Percentiles rank a stretch among this genome's conserved stretches.
Conservation (phyloP, 2,888 invertebrate species). For the Punctoribates punctum region DNA sequence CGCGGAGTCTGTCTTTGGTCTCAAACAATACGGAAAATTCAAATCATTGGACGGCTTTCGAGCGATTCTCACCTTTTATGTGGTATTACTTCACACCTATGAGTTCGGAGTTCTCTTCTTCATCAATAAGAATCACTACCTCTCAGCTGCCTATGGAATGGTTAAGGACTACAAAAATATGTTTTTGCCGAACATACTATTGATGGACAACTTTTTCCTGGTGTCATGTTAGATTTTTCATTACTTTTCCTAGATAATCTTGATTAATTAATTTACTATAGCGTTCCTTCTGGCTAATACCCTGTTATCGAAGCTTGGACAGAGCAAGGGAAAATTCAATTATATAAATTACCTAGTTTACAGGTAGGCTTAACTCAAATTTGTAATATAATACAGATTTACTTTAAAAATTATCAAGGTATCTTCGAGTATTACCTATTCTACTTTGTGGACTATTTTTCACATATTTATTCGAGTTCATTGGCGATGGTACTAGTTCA, state of each 20-base stretch:
- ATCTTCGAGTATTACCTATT: neutral
- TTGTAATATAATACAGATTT: no score
- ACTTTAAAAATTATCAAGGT: neutral
- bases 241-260: neutral
- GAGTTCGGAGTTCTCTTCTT: neutral
- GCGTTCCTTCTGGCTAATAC: neutral
- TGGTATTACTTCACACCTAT: neutral
- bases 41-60: neutral
- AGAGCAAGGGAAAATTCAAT: constrained; percentile 1
- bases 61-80: neutral
- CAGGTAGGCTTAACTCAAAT: neutral
- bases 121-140: neutral
- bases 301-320: neutral
- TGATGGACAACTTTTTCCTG: neutral
- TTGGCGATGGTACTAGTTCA: neutral
- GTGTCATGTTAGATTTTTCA: neutral
- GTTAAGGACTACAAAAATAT: neutral
- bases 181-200: neutral
- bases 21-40: neutral
- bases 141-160: neutral
- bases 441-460: neutral
- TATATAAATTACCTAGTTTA: neutral
- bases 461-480: neutral
- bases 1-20: neutral
- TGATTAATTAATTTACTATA: neutral